These are phyloP conservation scores for Morpho deidamia DNA, from an alignment of 2,888 invertebrate species.

Conservation along the genomic window DNA sequence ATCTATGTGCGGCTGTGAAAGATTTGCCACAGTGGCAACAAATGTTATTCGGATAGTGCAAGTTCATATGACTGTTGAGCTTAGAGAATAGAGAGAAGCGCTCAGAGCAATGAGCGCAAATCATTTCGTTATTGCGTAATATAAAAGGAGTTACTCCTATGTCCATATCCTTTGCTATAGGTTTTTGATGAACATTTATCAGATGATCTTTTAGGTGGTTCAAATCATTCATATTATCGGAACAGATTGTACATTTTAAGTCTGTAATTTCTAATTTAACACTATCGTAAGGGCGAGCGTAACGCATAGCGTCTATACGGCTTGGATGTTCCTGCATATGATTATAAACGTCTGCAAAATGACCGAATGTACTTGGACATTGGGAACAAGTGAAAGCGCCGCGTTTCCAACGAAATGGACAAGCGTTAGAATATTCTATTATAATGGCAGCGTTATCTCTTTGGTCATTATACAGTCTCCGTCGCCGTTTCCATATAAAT, in stretches of 20 bases:
- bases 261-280: constrained; percentile 57
- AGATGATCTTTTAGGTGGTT: constrained; percentile 51
- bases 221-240: constrained; percentile 34
- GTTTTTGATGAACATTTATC: constrained; percentile 42
- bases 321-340: constrained; percentile 48
- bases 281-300: constrained; percentile 37
- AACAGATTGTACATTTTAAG: constrained; percentile 53
- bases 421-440: constrained; percentile 58
- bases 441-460: constrained; percentile 65
- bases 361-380: constrained; percentile 51
- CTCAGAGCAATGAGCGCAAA: constrained; percentile 49
- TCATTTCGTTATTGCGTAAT: constrained; percentile 39
- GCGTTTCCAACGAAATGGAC: constrained; percentile 62
- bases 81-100: constrained; percentile 52
- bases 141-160: constrained; percentile 55
- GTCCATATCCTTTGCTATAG: constrained; percentile 39
- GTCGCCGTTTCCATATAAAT: constrained; percentile 54
- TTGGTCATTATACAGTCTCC: constrained; percentile 56
- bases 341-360: constrained; percentile 45
- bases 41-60: constrained; percentile 61
- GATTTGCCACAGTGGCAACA: constrained; percentile 62
- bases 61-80: constrained; percentile 59
- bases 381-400: constrained; percentile 57
- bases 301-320: constrained; percentile 43
- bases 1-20: constrained; percentile 46